Percentiles rank a stretch among this genome's conserved stretches.
Conservation (phyloP, 2,113 vertebrate species). For the Bujurquina vittata region DNA sequence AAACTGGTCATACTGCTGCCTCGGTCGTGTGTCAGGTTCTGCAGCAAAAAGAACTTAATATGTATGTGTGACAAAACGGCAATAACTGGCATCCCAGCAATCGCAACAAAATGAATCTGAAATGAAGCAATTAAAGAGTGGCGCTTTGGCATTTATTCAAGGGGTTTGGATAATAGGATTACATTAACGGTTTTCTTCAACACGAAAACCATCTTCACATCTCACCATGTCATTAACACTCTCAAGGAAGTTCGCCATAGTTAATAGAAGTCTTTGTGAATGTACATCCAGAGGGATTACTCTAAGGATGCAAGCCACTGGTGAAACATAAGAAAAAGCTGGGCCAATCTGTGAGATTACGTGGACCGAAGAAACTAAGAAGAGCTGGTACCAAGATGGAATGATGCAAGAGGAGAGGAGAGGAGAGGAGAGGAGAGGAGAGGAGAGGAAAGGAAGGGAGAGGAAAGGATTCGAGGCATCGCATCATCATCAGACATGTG, state of each 20-base stretch:
- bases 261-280: not conserved
- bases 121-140: not conserved
- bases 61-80: not conserved
- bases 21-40: not conserved
- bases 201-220: not conserved
- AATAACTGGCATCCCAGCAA: rapidly evolving
- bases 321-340: not conserved
- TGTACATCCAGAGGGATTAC: not conserved
- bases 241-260: not conserved
- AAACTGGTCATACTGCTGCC: not conserved
- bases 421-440: not conserved
- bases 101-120: not conserved
- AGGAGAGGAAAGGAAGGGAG: not conserved
- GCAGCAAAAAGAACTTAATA: not conserved
- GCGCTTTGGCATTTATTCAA: not conserved
- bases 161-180: not conserved
- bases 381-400: not conserved
- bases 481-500: not conserved
- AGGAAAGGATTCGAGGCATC: not conserved
- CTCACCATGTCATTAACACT: not conserved
- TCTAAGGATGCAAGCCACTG: not conserved
- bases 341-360: not conserved
- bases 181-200: not conserved
- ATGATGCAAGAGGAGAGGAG: not conserved
- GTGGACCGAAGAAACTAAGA: not conserved